Conservation (phyloP, 2,113 vertebrate species). For the Nestor notabilis region DNA sequence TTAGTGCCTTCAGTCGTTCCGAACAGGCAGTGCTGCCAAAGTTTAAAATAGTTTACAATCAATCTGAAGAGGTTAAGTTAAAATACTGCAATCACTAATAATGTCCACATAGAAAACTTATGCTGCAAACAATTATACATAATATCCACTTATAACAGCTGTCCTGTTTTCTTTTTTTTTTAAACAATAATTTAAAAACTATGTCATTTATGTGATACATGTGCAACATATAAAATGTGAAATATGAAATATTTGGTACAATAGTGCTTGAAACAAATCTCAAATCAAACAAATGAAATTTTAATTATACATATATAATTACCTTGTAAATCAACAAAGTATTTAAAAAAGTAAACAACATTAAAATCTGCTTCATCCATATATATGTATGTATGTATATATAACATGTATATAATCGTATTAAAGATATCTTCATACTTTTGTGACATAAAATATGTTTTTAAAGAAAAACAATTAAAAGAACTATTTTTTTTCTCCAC, state of each 20-base stretch:
- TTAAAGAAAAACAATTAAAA: slow-evolving; percentile 82
- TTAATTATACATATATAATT: slow-evolving; percentile 83
- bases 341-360: slow-evolving; percentile 89
- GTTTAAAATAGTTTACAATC: slow-evolving; percentile 84
- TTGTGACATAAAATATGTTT: slow-evolving; percentile 86
- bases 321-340: slow-evolving; percentile 85
- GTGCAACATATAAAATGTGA: slow-evolving; percentile 87
- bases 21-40: slow-evolving; percentile 75
- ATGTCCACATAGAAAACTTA: slow-evolving; percentile 82
- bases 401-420: slow-evolving; percentile 84
- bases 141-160: slow-evolving; percentile 82
- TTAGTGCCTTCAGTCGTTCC: slow-evolving; percentile 77
- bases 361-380: slow-evolving; percentile 87
- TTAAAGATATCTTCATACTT: slow-evolving; percentile 85
- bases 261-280: slow-evolving; percentile 86
- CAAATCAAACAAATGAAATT: slow-evolving; percentile 82
- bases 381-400: slow-evolving; percentile 84
- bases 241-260: slow-evolving; percentile 89
- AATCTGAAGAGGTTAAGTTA: slow-evolving; percentile 82
- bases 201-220: slow-evolving; percentile 79
- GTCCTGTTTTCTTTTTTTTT: slow-evolving; percentile 68
- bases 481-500: slow-evolving; percentile 79
- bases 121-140: slow-evolving; percentile 84
- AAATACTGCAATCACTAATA: slow-evolving; percentile 87
- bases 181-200: slow-evolving; percentile 87